A percentile compares a stretch with the other conserved stretches of the same genome.
Evolutionary conservation across 2,797 vertebrate species (phyloP).

Genomic region (Alectoris magna): DNA sequence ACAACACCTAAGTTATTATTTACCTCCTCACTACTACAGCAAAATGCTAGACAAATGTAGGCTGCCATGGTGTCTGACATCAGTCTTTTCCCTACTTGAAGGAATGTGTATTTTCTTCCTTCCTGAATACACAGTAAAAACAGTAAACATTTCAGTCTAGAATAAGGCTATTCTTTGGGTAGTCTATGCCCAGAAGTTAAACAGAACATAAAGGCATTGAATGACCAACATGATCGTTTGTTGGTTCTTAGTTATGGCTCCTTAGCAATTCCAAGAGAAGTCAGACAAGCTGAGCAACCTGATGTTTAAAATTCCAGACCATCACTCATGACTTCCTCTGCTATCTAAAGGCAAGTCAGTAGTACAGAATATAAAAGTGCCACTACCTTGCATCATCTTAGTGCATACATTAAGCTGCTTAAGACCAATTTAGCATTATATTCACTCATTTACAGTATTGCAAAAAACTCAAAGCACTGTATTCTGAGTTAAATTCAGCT

Average conservation of each 20-base stretch:
- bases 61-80: background rate
- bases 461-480: background rate
- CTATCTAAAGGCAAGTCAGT: slow-evolving; percentile 11
- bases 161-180: background rate
- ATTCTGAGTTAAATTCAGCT: background rate
- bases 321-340: background rate
- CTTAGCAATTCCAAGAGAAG: background rate
- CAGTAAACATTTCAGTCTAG: background rate
- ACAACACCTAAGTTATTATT: background rate
- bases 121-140: background rate
- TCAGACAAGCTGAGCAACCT: background rate
- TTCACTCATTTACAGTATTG: background rate
- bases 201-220: background rate
- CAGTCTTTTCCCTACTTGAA: background rate
- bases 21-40: background rate
- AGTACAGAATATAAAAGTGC: background rate
- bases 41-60: background rate
- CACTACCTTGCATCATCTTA: background rate
- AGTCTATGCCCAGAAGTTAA: background rate
- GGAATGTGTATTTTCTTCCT: background rate
- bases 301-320: background rate
- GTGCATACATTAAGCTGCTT: slow-evolving; percentile 6
- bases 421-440: background rate
- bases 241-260: background rate
- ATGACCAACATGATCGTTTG: background rate